Evolutionary conservation across 2,797 vertebrate genomes (phyloP).

Genomic region (Xyrichtys novacula): DNA sequence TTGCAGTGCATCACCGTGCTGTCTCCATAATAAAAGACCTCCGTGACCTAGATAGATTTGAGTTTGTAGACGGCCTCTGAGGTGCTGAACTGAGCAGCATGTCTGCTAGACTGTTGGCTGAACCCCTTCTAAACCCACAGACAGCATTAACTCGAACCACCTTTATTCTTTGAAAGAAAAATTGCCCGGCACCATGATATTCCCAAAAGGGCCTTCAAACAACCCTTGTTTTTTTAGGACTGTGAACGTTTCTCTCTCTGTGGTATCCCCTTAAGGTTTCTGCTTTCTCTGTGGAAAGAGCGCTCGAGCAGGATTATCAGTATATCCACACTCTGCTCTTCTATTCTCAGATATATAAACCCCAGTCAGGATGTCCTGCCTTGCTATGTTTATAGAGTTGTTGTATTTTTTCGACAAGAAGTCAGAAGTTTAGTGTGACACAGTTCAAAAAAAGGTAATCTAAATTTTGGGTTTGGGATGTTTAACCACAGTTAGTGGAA

Average conservation of each 20-base stretch:
- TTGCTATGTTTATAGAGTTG: constrained; percentile 58
- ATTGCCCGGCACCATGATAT: constrained; percentile 85
- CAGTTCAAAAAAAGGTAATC: constrained; percentile 50
- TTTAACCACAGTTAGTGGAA: constrained; percentile 19
- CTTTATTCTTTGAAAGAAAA: constrained; percentile 85
- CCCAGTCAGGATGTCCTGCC: constrained; percentile 65
- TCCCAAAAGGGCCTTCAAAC: constrained; percentile 86
- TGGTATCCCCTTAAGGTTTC: constrained; percentile 83
- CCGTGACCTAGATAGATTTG: constrained; percentile 75
- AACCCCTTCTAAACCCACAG: constrained; percentile 80
- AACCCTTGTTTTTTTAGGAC: constrained; percentile 82
- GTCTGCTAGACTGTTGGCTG: constrained; percentile 80
- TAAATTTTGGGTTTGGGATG: constrained; percentile 33
- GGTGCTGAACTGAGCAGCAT: constrained; percentile 80
- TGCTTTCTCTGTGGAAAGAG: constrained; percentile 77
- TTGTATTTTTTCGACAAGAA: constrained; percentile 44
- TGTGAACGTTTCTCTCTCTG: constrained; percentile 81
- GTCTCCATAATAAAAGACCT: constrained; percentile 78
- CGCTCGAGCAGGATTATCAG: constrained; percentile 74
- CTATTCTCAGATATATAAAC: constrained; percentile 73
- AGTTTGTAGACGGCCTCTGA: constrained; percentile 77
- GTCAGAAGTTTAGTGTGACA: constrained; percentile 65
- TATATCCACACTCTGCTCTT: constrained; percentile 72
- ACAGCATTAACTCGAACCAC: constrained; percentile 84
- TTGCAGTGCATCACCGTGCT: constrained; percentile 63